Percentiles rank a stretch among this genome's conserved stretches.
phyloP scores from a whole-genome alignment of 2,113 vertebrate genomes.

The Barnardius zonarius region DNA sequence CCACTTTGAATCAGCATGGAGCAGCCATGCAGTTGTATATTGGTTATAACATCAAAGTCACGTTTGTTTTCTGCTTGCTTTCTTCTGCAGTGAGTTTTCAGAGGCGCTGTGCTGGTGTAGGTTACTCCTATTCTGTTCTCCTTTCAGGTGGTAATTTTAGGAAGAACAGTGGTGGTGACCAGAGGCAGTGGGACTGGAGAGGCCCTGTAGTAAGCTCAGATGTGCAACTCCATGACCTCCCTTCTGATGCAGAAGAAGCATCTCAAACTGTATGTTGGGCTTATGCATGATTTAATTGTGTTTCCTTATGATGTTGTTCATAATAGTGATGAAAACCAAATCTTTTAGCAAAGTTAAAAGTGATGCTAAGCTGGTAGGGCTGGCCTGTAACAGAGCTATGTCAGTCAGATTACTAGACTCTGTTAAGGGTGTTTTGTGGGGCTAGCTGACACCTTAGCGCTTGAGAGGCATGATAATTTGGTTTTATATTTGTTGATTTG shows the following conservation, averaged over 20 bases:
- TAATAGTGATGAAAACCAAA: neutral
- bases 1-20: neutral
- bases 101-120: neutral
- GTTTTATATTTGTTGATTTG: neutral
- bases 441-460: neutral
- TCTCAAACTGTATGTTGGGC: conserved; percentile 16
- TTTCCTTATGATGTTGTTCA: neutral
- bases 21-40: neutral
- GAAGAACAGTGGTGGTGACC: conserved; percentile 74
- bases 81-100: neutral
- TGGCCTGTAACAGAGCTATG: neutral
- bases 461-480: neutral
- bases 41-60: neutral
- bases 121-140: neutral
- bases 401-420: neutral
- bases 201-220: conserved; percentile 73
- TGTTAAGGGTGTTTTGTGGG: neutral
- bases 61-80: neutral
- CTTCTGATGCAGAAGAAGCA: conserved; percentile 19
- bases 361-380: neutral
- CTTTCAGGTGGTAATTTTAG: conserved; percentile 77
- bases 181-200: conserved; percentile 75
- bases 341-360: neutral
- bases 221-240: conserved; percentile 43
- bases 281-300: neutral